A percentile compares a stretch with the other conserved stretches of the same genome.
Conservation (phyloP, 2,888 invertebrate species). For the Amphipyra tragopoginis region DNA sequence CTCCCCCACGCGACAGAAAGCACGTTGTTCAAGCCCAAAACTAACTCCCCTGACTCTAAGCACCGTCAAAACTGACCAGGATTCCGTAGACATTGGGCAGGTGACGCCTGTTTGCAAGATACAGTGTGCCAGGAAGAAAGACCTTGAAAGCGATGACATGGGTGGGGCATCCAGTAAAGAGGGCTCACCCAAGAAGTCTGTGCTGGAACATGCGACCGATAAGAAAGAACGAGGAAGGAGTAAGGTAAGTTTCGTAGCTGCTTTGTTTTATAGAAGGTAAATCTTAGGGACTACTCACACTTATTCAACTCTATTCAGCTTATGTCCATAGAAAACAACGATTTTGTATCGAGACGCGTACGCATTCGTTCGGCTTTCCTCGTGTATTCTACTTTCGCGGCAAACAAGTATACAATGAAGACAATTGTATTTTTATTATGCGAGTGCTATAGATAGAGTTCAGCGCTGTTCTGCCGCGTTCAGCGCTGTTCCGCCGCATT, state of each 20-base stretch:
- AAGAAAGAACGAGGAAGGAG: not conserved
- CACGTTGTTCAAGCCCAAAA: slow-evolving; percentile 23
- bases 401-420: too few relatives aligned
- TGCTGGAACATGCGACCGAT: not conserved
- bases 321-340: too few relatives aligned
- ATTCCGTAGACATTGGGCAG: slow-evolving; percentile 16
- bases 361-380: too few relatives aligned
- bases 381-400: too few relatives aligned
- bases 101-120: slow-evolving; percentile 54
- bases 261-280: too few relatives aligned
- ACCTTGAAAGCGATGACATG: slow-evolving; percentile 14
- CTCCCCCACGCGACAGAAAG: slow-evolving; percentile 8
- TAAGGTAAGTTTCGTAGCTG: slow-evolving; percentile 1
- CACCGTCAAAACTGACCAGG: slow-evolving; percentile 35
- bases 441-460: too few relatives aligned
- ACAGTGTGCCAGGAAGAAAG: slow-evolving; percentile 11
- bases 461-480: too few relatives aligned
- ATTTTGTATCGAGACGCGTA: too few relatives aligned
- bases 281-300: too few relatives aligned
- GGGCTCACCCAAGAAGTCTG: not conserved
- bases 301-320: too few relatives aligned
- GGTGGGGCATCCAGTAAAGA: not conserved
- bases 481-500: too few relatives aligned
- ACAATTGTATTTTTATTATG: too few relatives aligned
- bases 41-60: slow-evolving; percentile 14